Percentiles rank a stretch among this genome's conserved stretches.
phyloP scores from a whole-genome alignment of 2,797 vertebrate species.

The Brotula barbata region DNA sequence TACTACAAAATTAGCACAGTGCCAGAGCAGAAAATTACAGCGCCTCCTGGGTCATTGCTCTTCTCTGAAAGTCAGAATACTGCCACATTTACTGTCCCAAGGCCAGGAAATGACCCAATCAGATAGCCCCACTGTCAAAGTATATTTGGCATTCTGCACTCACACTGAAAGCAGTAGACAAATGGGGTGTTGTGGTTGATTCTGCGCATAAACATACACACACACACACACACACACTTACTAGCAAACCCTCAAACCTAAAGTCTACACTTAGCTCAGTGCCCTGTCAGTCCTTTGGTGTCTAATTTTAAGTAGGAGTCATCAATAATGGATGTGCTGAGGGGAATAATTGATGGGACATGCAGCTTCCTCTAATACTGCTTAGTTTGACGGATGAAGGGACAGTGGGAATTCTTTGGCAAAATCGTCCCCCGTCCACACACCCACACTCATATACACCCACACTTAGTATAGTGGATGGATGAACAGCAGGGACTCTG shows the following conservation, averaged over 20 bases:
- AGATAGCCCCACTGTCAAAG: conserved; percentile 29
- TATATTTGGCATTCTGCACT: conserved; percentile 33
- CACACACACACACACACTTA: neutral
- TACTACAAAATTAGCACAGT: conserved; percentile 6
- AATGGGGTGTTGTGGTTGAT: neutral
- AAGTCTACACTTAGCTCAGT: conserved; percentile 56
- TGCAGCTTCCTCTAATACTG: conserved; percentile 74
- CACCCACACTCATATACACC: conserved; percentile 45
- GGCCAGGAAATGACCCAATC: conserved; percentile 18
- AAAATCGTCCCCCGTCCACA: conserved; percentile 47
- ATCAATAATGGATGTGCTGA: conserved; percentile 76
- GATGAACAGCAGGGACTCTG: conserved; percentile 55
- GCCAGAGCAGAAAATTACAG: neutral
- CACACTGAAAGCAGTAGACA: conserved; percentile 18
- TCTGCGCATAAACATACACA: neutral
- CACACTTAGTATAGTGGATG: conserved; percentile 66
- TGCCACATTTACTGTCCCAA: conserved; percentile 6
- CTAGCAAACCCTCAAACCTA: conserved; percentile 25
- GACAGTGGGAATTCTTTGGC: conserved; percentile 63
- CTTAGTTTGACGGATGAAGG: conserved; percentile 73
- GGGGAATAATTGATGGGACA: conserved; percentile 78
- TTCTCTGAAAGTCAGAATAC: conserved; percentile 15
- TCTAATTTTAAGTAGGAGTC: conserved; percentile 78
- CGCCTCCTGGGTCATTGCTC: neutral
- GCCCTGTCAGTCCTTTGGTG: conserved; percentile 68